Percentiles rank a stretch among this genome's conserved stretches.
phyloP scores from a whole-genome alignment of 2,113 vertebrate species.

The Falco punctatus region DNA sequence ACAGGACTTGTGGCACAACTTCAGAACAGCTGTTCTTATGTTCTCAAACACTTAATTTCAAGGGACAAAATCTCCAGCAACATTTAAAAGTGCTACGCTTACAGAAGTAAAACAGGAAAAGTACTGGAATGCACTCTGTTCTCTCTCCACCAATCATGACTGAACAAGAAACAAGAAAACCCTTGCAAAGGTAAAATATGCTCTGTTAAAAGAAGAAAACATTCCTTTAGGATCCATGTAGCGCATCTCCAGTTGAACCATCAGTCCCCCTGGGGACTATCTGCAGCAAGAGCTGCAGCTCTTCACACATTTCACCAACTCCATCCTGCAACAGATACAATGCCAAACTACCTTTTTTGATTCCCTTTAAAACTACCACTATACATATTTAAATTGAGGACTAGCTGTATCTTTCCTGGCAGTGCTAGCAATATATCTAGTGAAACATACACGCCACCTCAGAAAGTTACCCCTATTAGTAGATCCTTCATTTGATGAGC shows the following conservation, averaged over 20 bases:
- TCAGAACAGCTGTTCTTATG: background rate
- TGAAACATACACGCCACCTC: background rate
- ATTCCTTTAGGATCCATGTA: background rate
- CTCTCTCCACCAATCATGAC: rapidly evolving
- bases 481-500: background rate
- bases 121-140: background rate
- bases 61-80: background rate
- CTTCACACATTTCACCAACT: background rate
- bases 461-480: background rate
- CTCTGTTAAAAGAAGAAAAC: background rate
- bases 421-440: background rate
- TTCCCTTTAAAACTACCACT: background rate
- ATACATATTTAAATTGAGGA: background rate
- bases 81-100: background rate
- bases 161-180: background rate
- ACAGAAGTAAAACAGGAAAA: background rate
- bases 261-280: background rate
- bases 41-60: background rate
- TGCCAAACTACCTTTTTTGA: background rate
- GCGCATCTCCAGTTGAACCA: background rate
- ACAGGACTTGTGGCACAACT: background rate
- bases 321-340: background rate
- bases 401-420: background rate
- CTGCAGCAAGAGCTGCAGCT: background rate
- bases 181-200: background rate